Base-by-base conservation (phyloP, 2,113 vertebrate species). In the Atractosteus spatula region DNA sequence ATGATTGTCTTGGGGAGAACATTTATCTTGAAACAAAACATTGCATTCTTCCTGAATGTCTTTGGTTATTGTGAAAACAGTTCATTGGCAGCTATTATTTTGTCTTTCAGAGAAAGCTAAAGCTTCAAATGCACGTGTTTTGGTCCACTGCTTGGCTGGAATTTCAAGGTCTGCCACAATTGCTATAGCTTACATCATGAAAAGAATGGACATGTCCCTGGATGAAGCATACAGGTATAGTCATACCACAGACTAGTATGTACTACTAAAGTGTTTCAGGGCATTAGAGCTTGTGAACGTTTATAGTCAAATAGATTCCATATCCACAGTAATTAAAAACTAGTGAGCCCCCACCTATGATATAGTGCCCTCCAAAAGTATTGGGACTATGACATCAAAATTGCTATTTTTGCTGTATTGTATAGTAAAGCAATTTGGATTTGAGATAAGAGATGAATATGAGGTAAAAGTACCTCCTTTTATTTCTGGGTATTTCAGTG, bases 51-150 rank as follows among this genome's bases (percentile, higher is more conserved):
- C 1, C 41, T 11, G 13, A 43, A 55, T 41, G 8, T 8, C 10
- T 66, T 67, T 14, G 45, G 11, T 41, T 16, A 14, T 44, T 62
- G 43, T 54, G 3, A 62, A 71, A 16, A 41, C 13, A 55, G 2
- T 69, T 54, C 55, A 74, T 47, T 8, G 10, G 12, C 44, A 51
- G 17, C 44, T 55, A 54, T 62, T 55, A n/a, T 73, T n/a, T 62
- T 75, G 66, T 85, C 65, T 68, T 79, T 56, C 76, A 99, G 97
- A 98, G 78, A 96, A 95, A 82, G 97, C 96, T 8, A 97, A 99
- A 79, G 95, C 95, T 0, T 96, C 92, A 3, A 94, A 93, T 17
- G 78, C 84, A 3, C 80, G 91, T 0, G 91, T 93, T 45, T 84
- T 94, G 62, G 92, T 94, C 2, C 92, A 94, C 81, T 93, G 92